These are phyloP conservation scores for Ernsta delagoae DNA, from an alignment of 2,888 invertebrate species.

Conservation along the genomic window DNA sequence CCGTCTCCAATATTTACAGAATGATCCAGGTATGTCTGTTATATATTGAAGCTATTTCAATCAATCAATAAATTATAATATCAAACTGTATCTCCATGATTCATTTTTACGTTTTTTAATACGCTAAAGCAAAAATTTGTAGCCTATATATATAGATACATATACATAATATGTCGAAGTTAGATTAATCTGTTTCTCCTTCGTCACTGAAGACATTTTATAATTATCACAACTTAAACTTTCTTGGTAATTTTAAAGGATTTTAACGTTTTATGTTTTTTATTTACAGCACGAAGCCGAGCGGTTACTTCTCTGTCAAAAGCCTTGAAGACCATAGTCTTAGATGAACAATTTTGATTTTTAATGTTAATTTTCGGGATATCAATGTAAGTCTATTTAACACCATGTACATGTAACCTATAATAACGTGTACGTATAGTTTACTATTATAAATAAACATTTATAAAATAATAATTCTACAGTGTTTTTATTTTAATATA, in stretches of 20 bases:
- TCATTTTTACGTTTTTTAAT: too few relatives aligned
- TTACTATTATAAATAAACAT: conserved; percentile 37
- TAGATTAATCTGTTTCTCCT: neutral
- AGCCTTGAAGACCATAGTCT: conserved; percentile 53
- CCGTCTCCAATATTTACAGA: conserved; percentile 64
- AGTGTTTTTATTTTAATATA: too few relatives aligned
- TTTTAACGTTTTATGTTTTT: neutral
- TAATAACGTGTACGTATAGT: conserved; percentile 22
- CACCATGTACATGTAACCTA: conserved; percentile 14
- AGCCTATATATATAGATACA: too few relatives aligned
- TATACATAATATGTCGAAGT: too few relatives aligned
- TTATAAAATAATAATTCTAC: conserved; percentile 21
- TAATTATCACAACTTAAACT: too few relatives aligned
- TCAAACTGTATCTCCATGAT: too few relatives aligned
- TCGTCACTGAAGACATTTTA: too few relatives aligned
- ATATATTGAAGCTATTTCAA: too few relatives aligned
- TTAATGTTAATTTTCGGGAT: neutral
- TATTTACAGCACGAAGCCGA: conserved; percentile 76
- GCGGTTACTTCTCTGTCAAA: conserved; percentile 74
- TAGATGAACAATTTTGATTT: neutral
- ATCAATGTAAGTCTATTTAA: neutral
- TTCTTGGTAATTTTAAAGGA: too few relatives aligned
- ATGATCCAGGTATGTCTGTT: conserved; percentile 64
- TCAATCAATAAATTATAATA: too few relatives aligned
- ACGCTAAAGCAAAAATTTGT: too few relatives aligned